Evolutionary conservation across 1,140 invertebrate genomes (phyloP).

Genomic region (Drosophila pectinifera): DNA sequence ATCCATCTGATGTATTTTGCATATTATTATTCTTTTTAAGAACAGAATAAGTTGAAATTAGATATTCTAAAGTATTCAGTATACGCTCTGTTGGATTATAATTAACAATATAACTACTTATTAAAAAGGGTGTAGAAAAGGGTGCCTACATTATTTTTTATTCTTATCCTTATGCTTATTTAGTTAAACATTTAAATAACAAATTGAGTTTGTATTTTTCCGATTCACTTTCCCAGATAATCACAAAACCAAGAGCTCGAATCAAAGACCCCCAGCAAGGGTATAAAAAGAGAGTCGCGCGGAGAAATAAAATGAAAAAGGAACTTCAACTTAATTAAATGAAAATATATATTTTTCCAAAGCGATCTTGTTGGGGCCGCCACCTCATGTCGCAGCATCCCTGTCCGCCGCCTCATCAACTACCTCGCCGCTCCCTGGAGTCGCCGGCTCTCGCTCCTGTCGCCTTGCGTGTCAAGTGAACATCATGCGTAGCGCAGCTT

Average conservation of each 20-base stretch:
- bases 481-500: slow-evolving; percentile 79
- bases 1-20: too few species aligned
- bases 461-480: slow-evolving; percentile 83
- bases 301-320: slow-evolving; percentile 47
- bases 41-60: too few species aligned
- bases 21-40: too few species aligned
- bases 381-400: slow-evolving; percentile 29
- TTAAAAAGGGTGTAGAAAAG: too few species aligned
- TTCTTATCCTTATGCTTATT: too few species aligned
- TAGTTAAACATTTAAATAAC: too few species aligned
- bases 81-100: too few species aligned
- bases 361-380: slow-evolving; percentile 66
- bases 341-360: slow-evolving; percentile 62
- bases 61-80: too few species aligned
- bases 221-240: too few species aligned
- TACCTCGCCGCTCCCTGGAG: slow-evolving; percentile 2
- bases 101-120: too few species aligned
- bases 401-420: slow-evolving; percentile 2
- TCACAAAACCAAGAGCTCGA: neutral
- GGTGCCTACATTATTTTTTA: too few species aligned
- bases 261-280: slow-evolving; percentile 2
- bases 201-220: too few species aligned
- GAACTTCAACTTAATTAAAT: slow-evolving; percentile 79
- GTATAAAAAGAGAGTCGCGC: slow-evolving; percentile 10
- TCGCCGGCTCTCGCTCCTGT: slow-evolving; percentile 29